Conservation (phyloP, 2,888 invertebrate species). For the Pristionchus fissidentatus region DNA sequence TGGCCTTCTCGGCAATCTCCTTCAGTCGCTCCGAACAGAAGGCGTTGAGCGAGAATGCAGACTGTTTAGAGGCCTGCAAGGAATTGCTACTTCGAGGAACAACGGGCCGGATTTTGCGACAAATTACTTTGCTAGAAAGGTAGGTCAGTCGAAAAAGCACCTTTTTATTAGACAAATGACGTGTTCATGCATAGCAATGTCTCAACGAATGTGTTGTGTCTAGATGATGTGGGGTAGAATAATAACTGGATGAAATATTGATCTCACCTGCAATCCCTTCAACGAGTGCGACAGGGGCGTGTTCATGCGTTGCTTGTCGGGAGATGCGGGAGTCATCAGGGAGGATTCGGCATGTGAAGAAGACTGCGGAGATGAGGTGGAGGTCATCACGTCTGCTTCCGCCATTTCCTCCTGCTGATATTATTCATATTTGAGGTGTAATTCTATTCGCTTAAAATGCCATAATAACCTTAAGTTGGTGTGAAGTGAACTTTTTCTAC, state of each 20-base stretch:
- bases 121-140: no score
- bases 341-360: conserved; percentile 38
- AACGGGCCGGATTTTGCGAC: no score
- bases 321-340: conserved; percentile 1
- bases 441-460: no score
- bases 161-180: no score
- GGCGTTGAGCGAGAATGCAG: conserved; percentile 65
- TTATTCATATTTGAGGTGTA: background rate
- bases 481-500: no score
- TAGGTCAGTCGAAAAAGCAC: no score
- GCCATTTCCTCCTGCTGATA: conserved; percentile 34
- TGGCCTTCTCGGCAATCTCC: conserved; percentile 71
- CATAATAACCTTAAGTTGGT: no score
- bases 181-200: no score
- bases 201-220: no score
- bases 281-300: conserved; percentile 18
- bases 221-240: background rate
- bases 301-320: conserved; percentile 18
- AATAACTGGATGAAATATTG: background rate
- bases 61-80: conserved; percentile 54
- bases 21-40: conserved; percentile 73
- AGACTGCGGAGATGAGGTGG: conserved; percentile 41
- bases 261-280: conserved; percentile 21
- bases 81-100: background rate
- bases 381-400: conserved; percentile 43